These are phyloP conservation scores for Melopsittacus undulatus DNA, from an alignment of 2,797 vertebrate species.

Conservation along the genomic window DNA sequence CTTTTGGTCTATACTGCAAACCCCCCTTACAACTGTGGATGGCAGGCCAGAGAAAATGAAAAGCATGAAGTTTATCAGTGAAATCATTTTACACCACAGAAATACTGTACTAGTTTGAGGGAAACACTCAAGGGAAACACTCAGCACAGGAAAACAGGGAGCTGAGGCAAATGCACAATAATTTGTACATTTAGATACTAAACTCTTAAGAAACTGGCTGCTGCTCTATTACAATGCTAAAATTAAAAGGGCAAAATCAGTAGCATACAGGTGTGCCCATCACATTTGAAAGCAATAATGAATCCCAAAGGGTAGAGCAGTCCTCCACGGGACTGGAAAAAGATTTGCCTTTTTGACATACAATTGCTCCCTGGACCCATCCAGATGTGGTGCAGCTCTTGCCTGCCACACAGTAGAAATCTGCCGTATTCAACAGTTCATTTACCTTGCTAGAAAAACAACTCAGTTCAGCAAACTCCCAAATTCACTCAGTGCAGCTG, in stretches of 20 bases:
- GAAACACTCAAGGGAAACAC: neutral
- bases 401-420: neutral
- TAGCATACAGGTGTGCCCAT: neutral
- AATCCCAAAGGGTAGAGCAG: neutral
- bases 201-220: neutral
- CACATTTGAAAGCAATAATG: neutral
- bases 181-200: neutral
- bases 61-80: neutral
- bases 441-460: slow-evolving; percentile 50
- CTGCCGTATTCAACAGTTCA: neutral
- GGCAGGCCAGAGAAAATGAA: neutral
- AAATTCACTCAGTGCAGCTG: slow-evolving; percentile 6
- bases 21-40: neutral
- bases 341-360: neutral
- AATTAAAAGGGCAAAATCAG: neutral
- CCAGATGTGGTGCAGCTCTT: neutral
- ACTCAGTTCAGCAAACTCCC: slow-evolving; percentile 41
- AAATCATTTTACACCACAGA: neutral
- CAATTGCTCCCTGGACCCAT: neutral
- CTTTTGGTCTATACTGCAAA: neutral
- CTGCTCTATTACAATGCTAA: neutral
- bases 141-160: neutral
- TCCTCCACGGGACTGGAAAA: neutral
- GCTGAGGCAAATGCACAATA: rapidly evolving
- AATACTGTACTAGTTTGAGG: neutral